A percentile compares a stretch with the other conserved stretches of the same genome.
These are phyloP conservation scores for Xenopus laevis DNA, from an alignment of 2,113 vertebrate species.

Conservation along the genomic window DNA sequence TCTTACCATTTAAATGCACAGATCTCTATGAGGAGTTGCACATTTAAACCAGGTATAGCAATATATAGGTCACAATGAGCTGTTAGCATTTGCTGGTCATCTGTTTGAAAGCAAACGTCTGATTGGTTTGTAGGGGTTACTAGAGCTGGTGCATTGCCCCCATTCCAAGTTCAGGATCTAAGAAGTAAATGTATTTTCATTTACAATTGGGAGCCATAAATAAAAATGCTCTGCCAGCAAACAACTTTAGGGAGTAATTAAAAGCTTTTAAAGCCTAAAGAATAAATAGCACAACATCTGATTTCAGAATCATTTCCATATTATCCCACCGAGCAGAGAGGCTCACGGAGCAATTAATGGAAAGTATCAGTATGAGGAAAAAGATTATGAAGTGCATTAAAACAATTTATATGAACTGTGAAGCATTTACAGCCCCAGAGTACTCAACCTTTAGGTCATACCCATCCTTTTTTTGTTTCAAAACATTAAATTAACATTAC, in stretches of 20 bases:
- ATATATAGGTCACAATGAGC: no score
- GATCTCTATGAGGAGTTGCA: no score
- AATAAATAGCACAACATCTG: constrained; percentile 53
- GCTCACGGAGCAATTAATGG: constrained; percentile 50
- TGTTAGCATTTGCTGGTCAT: no score
- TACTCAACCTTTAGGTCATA: constrained; percentile 24
- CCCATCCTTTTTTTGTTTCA: constrained; percentile 1
- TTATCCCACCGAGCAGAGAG: constrained; percentile 47
- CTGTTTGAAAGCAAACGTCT: no score
- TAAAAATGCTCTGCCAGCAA: constrained; percentile 51
- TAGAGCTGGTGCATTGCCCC: not conserved
- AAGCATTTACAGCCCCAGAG: constrained; percentile 30
- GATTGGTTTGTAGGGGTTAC: no score
- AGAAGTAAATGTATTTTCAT: constrained; percentile 49
- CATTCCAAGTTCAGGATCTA: constrained; percentile 40
- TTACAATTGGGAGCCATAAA: constrained; percentile 54
- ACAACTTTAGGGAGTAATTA: constrained; percentile 57
- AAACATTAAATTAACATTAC: constrained; percentile 40
- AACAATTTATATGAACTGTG: constrained; percentile 43
- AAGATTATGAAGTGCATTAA: constrained; percentile 45
- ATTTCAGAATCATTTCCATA: constrained; percentile 43
- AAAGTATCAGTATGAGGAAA: not conserved
- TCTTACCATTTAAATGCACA: no score
- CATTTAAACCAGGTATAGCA: no score
- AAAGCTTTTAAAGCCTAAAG: constrained; percentile 48